A percentile compares a stretch with the other conserved stretches of the same genome.
Evolutionary conservation across 35 echinoderm and acorn worm species (phyloP).

Genomic region (Diadema setosum): DNA sequence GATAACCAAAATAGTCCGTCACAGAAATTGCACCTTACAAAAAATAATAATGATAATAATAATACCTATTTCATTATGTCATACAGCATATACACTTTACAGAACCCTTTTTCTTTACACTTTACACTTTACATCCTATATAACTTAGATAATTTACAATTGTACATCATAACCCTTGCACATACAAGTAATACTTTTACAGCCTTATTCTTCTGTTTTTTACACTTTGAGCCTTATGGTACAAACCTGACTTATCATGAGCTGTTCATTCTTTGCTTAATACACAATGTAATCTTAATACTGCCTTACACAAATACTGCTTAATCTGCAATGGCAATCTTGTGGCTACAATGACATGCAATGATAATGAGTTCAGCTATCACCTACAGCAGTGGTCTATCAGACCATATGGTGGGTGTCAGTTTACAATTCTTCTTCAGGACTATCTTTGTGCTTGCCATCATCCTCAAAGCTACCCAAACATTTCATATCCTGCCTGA

Average conservation of each 20-base stretch:
- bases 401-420: too few relatives aligned
- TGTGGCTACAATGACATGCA: too few relatives aligned
- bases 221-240: background rate
- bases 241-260: background rate
- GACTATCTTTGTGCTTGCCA: too few relatives aligned
- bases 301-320: background rate
- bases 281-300: background rate
- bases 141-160: constrained; percentile 5
- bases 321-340: too few relatives aligned
- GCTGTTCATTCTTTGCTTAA: background rate
- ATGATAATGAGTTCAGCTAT: too few relatives aligned
- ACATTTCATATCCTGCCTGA: too few relatives aligned
- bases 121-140: background rate
- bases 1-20: background rate
- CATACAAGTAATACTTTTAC: background rate
- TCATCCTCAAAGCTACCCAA: too few relatives aligned
- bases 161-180: background rate
- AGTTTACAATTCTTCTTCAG: too few relatives aligned
- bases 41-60: constrained; percentile 10
- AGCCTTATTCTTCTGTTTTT: background rate
- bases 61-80: too few relatives aligned
- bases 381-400: too few relatives aligned
- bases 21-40: background rate
- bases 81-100: background rate
- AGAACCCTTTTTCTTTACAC: background rate